Evolutionary conservation across 2,113 vertebrate genomes (phyloP), one percentile per base, ranked within the genome.

Genomic region (Paramormyrops kingsleyae): DNA sequence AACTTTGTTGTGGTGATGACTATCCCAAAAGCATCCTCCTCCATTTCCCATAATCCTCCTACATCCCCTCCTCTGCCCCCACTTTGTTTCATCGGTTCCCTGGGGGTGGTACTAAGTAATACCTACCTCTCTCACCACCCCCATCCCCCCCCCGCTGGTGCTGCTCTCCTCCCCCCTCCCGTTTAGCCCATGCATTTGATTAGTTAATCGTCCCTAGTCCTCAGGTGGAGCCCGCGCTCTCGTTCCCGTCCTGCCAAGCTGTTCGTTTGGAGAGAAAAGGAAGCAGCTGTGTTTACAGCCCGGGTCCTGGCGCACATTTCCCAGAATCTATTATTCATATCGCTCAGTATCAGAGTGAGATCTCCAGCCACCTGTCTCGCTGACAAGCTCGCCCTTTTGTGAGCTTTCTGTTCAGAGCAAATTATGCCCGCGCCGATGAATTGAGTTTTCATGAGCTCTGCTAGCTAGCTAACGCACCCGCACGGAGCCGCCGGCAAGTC

Each of bases 281-380:
- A 99, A 97, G 98, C 98, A 99, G 98, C 98, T 99, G 98, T 99
- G 98, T 99, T 99, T 99, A 99, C 98, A 97, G 97, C 97, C 97
- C 97, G 97, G 98, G 97, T 98, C 97, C 98, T 99, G 98, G 98
- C 98, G 98, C 98, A 98, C 98, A 98, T 99, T 99, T 99, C 99
- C 97, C 97, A 98, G 97, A 99, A 99, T 99, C 98, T 99, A 99
- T 99, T 99, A 99, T 99, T 99, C 98, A 99, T 99, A 99, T 99
- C 98, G 97, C 98, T 98, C 98, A 98, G 98, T 99, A 99, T 99
- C 98, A 98, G 97, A 97, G 98, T 97, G 98, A 98, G 98, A 99
- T 99, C 98, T 99, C 98, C 97, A 97, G 97, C 98, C 98, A 99
- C 98, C 98, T 99, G 98, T 99, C 98, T 99, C 97, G 97, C 98